These are phyloP conservation scores for Melipona beecheii DNA, from an alignment of 2,888 invertebrate species.

Conservation along the genomic window DNA sequence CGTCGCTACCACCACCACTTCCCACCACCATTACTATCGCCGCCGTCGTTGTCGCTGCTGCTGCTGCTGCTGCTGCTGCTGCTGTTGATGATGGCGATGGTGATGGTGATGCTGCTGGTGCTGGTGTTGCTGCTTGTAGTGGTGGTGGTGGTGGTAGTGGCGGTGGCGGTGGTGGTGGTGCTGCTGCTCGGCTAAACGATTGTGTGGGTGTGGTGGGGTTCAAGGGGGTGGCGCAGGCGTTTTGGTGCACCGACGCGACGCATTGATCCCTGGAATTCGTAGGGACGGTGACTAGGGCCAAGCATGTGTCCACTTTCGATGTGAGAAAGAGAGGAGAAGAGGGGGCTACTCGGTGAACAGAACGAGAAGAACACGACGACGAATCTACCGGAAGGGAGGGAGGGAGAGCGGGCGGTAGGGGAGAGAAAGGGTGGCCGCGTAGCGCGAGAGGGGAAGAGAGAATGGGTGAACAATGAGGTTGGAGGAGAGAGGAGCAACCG, in stretches of 20 bases:
- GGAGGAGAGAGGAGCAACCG: constrained; percentile 63
- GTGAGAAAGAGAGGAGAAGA: constrained; percentile 57
- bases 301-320: constrained; percentile 71
- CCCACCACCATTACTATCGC: neutral
- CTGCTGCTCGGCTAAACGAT: constrained; percentile 62
- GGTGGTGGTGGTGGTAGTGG: constrained; percentile 32
- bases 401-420: neutral
- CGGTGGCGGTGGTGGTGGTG: constrained; percentile 48
- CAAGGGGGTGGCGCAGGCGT: constrained; percentile 85
- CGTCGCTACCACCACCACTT: neutral
- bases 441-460: constrained; percentile 7
- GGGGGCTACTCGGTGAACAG: constrained; percentile 46
- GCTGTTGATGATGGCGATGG: constrained; percentile 12
- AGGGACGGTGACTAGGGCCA: constrained; percentile 71
- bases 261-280: constrained; percentile 84
- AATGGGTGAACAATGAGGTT: constrained; percentile 53
- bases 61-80: constrained; percentile 5
- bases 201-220: constrained; percentile 64
- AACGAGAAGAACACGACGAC: constrained; percentile 38
- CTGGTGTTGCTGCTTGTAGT: constrained; percentile 37
- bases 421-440: neutral
- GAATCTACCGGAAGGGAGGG: neutral
- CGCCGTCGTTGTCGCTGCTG: neutral
- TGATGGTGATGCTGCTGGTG: constrained; percentile 39
- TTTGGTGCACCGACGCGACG: constrained; percentile 85